Percentiles rank a stretch among this genome's conserved stretches.
Conservation (phyloP, 2,113 vertebrate genomes). For the Entosphenus tridentatus region DNA sequence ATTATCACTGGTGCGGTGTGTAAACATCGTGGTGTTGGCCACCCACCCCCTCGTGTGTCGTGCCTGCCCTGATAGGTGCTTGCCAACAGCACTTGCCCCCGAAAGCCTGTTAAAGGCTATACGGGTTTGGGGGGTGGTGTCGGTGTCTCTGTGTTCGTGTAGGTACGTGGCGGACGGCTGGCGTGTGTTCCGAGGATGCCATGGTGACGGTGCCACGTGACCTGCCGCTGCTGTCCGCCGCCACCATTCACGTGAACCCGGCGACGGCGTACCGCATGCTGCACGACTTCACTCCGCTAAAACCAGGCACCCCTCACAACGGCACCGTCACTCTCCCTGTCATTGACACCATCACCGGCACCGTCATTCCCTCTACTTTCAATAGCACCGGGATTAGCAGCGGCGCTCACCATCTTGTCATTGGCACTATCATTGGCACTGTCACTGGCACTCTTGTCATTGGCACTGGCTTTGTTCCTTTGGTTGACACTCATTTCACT, state of each 20-base stretch:
- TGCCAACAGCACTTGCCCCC: neutral
- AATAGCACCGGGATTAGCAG: no score
- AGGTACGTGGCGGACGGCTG: conserved; percentile 61
- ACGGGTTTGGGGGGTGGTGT: neutral
- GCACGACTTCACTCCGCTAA: conserved; percentile 48
- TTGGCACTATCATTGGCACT: no score
- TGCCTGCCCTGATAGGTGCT: neutral
- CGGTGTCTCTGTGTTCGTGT: conserved; percentile 8
- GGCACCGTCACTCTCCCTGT: no score
- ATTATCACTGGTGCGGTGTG: no score
- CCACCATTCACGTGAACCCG: conserved; percentile 64
- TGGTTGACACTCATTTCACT: no score
- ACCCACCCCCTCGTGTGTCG: no score
- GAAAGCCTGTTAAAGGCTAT: neutral
- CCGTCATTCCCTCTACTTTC: no score
- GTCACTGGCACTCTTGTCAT: no score
- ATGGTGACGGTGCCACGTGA: conserved; percentile 37
- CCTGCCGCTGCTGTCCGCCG: conserved; percentile 49
- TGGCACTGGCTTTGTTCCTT: no score
- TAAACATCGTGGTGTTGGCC: no score
- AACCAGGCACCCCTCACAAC: conserved; percentile 26
- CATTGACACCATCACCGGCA: no score
- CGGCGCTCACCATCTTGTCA: no score
- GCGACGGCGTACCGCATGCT: conserved; percentile 75
- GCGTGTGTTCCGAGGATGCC: conserved; percentile 26